Evolutionary conservation across 2,113 vertebrate species (phyloP), one percentile per base, ranked within the genome.

Genomic region (Perca flavescens): DNA sequence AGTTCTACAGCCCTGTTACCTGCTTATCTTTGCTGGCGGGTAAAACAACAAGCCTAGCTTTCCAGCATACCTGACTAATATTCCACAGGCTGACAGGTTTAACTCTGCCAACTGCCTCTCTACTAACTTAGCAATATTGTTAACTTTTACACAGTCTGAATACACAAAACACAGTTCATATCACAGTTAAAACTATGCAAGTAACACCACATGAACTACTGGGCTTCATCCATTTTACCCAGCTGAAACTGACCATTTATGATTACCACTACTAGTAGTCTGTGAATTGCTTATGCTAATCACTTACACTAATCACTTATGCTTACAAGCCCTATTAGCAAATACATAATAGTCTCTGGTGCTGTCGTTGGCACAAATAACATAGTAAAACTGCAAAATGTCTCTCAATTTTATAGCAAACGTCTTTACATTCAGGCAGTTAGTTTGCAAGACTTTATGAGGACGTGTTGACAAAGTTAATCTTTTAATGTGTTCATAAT

Each of bases 401-500:
- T 49, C 49, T 31, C 2, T 31, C 22, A 25, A 12, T 68, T 68
- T 19, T 6, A 34, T 58, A 58, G 54, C 47, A 79, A 68, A 66
- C 34, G 17, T 62, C 15, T 19, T 36, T 36, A 34, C 25, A 63
- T 10, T 56, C 36, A 43, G 25, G 15, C 28, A 46, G 64, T 14
- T 25, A 28, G 52, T 76, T 74, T 40, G 56, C 22, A 15, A 72
- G 22, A 66, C 21, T 47, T 66, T 60, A 43, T 57, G 17, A 22
- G 46, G 28, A 61, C 5, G 25, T 53, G 25, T 70, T 62, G 40
- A 40, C 36, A 40, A 40, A 40, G 8, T 40, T 40, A 9, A 40
- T 9, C 40, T 40, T 40, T 40, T 40, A 53, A 11, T 53, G 52
- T 10, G 52, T 53, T 53, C 5, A 50, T 21, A 19, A 52, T 19